Evolutionary conservation across 2,797 vertebrate genomes (phyloP).

Genomic region (Rhadinocentrus ornatus): DNA sequence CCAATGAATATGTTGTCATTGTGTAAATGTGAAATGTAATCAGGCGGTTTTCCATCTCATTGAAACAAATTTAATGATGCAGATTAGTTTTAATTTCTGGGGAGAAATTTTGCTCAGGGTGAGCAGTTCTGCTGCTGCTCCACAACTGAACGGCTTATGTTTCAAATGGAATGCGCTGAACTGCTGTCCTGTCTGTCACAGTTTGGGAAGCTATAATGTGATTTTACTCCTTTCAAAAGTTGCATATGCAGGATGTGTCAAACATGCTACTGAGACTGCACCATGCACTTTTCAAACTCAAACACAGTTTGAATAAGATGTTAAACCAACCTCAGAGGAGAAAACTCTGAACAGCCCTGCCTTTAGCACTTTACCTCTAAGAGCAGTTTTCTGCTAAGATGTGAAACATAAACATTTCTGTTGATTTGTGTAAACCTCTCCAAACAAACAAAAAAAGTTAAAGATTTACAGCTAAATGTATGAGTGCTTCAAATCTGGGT

Average conservation of each 20-base stretch:
- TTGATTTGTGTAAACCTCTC: background rate
- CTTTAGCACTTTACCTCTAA: slow-evolving; percentile 10
- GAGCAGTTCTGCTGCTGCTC: slow-evolving; percentile 12
- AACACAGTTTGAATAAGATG: slow-evolving; percentile 11
- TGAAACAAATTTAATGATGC: background rate
- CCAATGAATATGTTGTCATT: background rate
- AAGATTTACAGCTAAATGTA: slow-evolving; percentile 22
- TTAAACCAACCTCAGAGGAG: slow-evolving; percentile 6
- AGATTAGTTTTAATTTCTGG: background rate
- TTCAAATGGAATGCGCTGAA: slow-evolving; percentile 57
- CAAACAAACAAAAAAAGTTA: slow-evolving; percentile 11
- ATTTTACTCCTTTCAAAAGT: slow-evolving; percentile 36
- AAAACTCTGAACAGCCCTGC: slow-evolving; percentile 15
- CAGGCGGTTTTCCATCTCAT: background rate
- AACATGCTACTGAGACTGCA: slow-evolving; percentile 27
- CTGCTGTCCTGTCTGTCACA: slow-evolving; percentile 58
- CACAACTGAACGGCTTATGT: slow-evolving; percentile 19
- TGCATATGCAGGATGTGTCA: slow-evolving; percentile 46
- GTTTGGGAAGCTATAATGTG: slow-evolving; percentile 54
- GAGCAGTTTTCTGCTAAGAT: slow-evolving; percentile 13
- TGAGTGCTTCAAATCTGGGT: slow-evolving; percentile 5
- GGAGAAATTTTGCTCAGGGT: background rate
- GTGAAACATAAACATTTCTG: background rate
- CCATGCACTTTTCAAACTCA: slow-evolving; percentile 12
- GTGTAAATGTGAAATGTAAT: background rate